Evolutionary conservation across 53 echinoderm and acorn worm genomes (phyloP).

Genomic region (Stichopus horrens): DNA sequence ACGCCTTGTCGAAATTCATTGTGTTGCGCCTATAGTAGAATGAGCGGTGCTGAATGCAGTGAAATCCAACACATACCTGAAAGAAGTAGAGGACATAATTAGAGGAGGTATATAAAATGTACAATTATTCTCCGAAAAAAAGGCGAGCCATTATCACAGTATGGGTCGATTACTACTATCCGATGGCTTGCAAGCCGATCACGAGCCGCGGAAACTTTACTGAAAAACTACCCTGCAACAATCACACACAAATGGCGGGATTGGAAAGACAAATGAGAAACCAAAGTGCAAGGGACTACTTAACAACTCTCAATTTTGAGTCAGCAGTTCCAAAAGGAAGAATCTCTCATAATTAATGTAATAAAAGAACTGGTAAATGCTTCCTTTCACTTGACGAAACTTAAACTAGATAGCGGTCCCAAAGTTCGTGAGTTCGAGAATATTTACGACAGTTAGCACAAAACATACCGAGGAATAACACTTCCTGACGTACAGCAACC

Average conservation of each 20-base stretch:
- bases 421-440: neutral
- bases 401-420: no score
- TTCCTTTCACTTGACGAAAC: neutral
- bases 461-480: neutral
- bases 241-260: no score
- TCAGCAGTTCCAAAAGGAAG: slow-evolving; percentile 26
- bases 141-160: neutral
- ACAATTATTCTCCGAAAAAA: neutral
- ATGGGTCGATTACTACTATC: no score
- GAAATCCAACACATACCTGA: neutral
- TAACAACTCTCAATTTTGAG: neutral
- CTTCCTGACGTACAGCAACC: neutral
- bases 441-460: neutral
- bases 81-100: neutral
- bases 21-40: slow-evolving; percentile 25
- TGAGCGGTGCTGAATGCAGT: slow-evolving; percentile 2
- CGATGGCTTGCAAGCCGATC: no score
- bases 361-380: neutral
- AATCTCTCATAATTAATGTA: slow-evolving; percentile 3
- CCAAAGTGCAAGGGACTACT: neutral
- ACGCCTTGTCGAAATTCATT: slow-evolving; percentile 26
- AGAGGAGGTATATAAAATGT: neutral
- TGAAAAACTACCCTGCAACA: no score
- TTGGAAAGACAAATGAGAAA: neutral
- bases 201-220: no score